phyloP scores from a whole-genome alignment of 1,140 invertebrate species.

The Drosophila albomicans region DNA sequence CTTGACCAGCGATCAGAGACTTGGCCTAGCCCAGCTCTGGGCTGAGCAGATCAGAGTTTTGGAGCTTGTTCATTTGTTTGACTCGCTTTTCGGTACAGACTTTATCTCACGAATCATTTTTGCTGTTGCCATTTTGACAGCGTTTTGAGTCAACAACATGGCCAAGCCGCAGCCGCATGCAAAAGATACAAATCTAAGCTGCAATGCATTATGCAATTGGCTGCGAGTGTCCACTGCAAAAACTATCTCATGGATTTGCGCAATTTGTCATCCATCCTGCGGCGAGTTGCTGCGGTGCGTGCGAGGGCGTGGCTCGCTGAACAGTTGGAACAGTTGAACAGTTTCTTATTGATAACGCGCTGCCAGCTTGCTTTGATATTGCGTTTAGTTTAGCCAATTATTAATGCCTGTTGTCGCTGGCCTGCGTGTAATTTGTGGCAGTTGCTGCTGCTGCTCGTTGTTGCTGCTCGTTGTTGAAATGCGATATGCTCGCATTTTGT shows the following conservation, averaged over 20 bases:
- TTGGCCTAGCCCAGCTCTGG: constrained; percentile 47
- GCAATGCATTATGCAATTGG: constrained; percentile 73
- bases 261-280: constrained; percentile 82
- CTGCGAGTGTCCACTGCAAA: constrained; percentile 53
- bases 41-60: constrained; percentile 32
- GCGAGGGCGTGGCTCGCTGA: constrained; percentile 71
- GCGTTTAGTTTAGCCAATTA: constrained; percentile 75
- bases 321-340: constrained; percentile 42
- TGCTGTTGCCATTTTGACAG: constrained; percentile 77
- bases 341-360: constrained; percentile 77
- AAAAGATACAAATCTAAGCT: constrained; percentile 81
- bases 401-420: constrained; percentile 78
- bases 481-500: constrained; percentile 61
- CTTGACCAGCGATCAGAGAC: constrained; percentile 22
- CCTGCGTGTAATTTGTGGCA: constrained; percentile 80
- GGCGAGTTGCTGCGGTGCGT: constrained; percentile 62
- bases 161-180: constrained; percentile 59
- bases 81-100: constrained; percentile 45
- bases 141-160: constrained; percentile 82
- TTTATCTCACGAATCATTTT: constrained; percentile 81
- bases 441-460: constrained; percentile 56
- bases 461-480: constrained; percentile 55
- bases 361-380: constrained; percentile 66
- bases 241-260: constrained; percentile 83
- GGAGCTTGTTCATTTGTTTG: constrained; percentile 59